These are phyloP conservation scores for Caradrina kadenii DNA, from an alignment of 2,888 invertebrate genomes.

Conservation along the genomic window DNA sequence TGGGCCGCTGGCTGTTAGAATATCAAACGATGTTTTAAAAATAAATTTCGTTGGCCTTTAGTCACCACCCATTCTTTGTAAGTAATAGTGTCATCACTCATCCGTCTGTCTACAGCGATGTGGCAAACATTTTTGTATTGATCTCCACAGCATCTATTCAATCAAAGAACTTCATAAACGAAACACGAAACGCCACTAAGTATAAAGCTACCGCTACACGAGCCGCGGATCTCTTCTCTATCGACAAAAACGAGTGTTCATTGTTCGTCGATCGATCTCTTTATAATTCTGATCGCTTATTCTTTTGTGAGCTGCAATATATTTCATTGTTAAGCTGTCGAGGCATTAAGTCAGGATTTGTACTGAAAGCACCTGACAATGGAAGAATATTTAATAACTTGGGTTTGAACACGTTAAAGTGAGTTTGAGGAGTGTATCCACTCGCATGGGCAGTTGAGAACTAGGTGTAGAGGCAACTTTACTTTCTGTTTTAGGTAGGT, in stretches of 20 bases:
- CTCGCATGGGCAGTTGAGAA: not conserved
- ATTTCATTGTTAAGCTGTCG: conserved; percentile 32
- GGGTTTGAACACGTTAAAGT: not conserved
- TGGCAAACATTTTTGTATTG: not conserved
- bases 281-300: conserved; percentile 38
- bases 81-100: too few relatives aligned
- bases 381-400: conserved; percentile 27
- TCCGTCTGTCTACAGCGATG: too few relatives aligned
- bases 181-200: not conserved
- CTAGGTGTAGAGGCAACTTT: too few relatives aligned
- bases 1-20: too few relatives aligned
- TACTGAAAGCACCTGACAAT: conserved; percentile 27
- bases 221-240: not conserved
- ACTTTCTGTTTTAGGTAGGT: too few relatives aligned
- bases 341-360: conserved; percentile 38
- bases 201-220: not conserved
- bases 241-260: conserved; percentile 9
- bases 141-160: not conserved
- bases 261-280: conserved; percentile 31
- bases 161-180: not conserved
- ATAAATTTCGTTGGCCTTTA: too few relatives aligned
- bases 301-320: conserved; percentile 27
- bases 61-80: too few relatives aligned
- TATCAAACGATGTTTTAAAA: too few relatives aligned
- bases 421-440: not conserved